Conservation (phyloP, 2,797 vertebrate species). For the Eulemur mongoz region DNA sequence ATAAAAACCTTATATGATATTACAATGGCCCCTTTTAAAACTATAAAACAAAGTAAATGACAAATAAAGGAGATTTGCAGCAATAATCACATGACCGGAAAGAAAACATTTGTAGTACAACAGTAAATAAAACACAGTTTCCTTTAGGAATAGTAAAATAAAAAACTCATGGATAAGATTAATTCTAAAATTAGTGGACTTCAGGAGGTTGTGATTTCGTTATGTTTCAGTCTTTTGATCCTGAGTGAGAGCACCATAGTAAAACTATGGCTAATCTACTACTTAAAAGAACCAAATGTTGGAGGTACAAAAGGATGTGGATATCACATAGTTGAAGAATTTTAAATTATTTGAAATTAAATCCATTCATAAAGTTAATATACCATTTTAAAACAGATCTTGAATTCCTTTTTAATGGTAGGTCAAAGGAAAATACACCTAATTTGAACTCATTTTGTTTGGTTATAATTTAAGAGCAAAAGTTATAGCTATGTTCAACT, state of each 20-base stretch:
- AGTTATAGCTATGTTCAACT: not conserved
- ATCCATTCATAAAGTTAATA: not conserved
- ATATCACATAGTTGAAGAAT: not conserved
- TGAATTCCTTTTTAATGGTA: not conserved
- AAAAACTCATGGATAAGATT: not conserved
- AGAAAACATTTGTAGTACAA: not conserved
- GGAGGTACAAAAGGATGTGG: not conserved
- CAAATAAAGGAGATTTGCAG: not conserved
- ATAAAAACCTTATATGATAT: constrained; percentile 45
- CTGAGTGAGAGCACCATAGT: not conserved
- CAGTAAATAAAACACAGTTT: not conserved
- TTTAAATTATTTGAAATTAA: constrained; percentile 7
- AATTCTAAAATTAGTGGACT: not conserved
- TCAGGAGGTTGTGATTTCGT: not conserved
- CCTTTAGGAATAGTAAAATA: not conserved
- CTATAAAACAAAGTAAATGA: constrained; percentile 33
- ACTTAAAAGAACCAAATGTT: not conserved
- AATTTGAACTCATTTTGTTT: not conserved
- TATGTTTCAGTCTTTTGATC: not conserved
- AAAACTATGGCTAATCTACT: not conserved
- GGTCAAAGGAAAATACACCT: not conserved
- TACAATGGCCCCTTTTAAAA: not conserved
- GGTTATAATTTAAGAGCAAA: not conserved
- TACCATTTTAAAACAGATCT: not conserved
- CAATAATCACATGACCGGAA: not conserved